phyloP scores from a whole-genome alignment of 2,113 vertebrate genomes.

The Nicator chloris region DNA sequence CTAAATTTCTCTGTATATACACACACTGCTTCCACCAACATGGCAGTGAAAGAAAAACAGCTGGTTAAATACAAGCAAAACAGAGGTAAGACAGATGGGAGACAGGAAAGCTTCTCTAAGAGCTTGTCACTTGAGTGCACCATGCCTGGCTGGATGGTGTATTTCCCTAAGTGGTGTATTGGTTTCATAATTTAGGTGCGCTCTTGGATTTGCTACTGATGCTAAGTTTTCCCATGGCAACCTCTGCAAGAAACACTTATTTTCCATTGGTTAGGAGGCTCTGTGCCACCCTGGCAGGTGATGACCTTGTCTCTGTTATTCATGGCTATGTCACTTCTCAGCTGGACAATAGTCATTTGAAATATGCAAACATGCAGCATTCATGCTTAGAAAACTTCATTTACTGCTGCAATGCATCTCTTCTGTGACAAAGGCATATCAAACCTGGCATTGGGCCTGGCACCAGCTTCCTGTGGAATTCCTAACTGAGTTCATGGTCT shows the following conservation, averaged over 20 bases:
- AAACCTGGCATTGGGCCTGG: conserved; percentile 43
- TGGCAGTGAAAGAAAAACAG: not conserved
- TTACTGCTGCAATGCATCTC: conserved; percentile 52
- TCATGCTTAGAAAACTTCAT: conserved; percentile 45
- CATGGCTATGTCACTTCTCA: conserved; percentile 40
- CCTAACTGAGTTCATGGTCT: conserved; percentile 26
- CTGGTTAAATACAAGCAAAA: not conserved
- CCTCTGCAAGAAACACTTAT: not conserved
- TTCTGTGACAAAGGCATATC: conserved; percentile 38
- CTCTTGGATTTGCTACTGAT: not conserved
- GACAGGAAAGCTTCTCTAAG: not conserved
- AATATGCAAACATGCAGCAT: conserved; percentile 22
- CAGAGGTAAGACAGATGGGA: not conserved
- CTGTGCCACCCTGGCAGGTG: not conserved
- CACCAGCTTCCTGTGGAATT: conserved; percentile 33
- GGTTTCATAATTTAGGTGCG: not conserved
- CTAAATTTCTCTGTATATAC: not conserved
- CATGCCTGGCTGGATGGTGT: not conserved
- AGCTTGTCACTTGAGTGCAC: not conserved
- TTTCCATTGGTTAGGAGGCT: not conserved
- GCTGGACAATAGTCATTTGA: conserved; percentile 37
- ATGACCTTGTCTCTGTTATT: conserved; percentile 34
- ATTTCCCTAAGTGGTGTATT: not conserved
- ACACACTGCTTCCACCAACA: not conserved
- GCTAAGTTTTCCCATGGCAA: not conserved